Evolutionary conservation across 92 coral and sea anemone genomes (phyloP), one percentile per base, ranked within the genome.

Genomic region (Zoanthus sociatus): DNA sequence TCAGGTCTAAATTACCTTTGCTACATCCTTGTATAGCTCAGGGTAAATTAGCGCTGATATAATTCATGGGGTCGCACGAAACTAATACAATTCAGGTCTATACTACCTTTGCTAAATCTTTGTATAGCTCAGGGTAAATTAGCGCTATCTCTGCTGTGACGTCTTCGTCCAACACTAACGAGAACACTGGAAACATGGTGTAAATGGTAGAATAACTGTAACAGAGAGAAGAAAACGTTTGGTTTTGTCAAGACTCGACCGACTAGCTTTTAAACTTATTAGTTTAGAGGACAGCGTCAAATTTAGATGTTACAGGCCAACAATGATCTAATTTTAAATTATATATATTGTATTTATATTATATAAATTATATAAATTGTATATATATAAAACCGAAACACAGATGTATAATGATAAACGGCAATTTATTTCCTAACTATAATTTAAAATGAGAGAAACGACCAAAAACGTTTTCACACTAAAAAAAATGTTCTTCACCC

Each of bases 181-280:
- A 97, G 83, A 93, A 97, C 54, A 97, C 99, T 46, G 99, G 99
- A 47, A 97, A 93, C 98, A 95, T 97, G 1, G 99, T 97, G 90
- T 97, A 97, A 11, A 92, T 82, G 0, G 99, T 97, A 69, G 98
- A 94, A 77, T 97, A 97, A 10, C 99, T 97, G 64, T 37, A 89
- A 74, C 2, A 48, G 56, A 70, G 33, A 45, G 53, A 2, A 45
- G n/a, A 9, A 76, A 50, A 42, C 32, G 11, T 18, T 76, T 10
- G 20, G 53, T 66, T 37, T 37, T 4, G 42, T 37, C 42, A 37
- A 37, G 42, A 37, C 42, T 37, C 42, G 42, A 4, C 42, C 42
- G 42, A 37, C 42, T 37, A 37, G 4, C 42, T 37, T 37, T 37
- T 37, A 2, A 37, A 37, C 42, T 37, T 37, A 37, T 4, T 37